A percentile compares a stretch with the other conserved stretches of the same genome.
These are phyloP conservation scores for Xenopus petersii DNA, from an alignment of 2,797 vertebrate genomes.

Conservation along the genomic window DNA sequence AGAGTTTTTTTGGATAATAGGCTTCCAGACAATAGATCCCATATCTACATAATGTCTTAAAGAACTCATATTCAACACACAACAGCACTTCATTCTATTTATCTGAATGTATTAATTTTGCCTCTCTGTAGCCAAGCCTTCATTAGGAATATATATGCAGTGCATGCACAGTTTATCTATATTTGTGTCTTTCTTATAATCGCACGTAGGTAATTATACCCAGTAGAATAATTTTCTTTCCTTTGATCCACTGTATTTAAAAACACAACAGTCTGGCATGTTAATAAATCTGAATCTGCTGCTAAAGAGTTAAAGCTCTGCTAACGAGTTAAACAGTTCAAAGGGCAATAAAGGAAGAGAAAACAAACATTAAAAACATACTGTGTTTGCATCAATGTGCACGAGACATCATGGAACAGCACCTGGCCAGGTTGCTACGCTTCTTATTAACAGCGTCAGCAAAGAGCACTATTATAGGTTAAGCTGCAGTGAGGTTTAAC, in stretches of 20 bases:
- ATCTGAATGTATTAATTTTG: too few species aligned
- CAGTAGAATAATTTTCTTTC: conserved; percentile 24
- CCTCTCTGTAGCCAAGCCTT: too few species aligned
- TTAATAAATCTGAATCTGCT: neutral
- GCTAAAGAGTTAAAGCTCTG: neutral
- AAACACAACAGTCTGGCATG: neutral
- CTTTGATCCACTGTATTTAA: conserved; percentile 14
- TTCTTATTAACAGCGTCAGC: conserved; percentile 43
- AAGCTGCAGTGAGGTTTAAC: conserved; percentile 28
- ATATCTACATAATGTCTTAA: too few species aligned
- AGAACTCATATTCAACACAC: too few species aligned
- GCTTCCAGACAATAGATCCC: too few species aligned
- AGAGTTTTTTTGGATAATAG: too few species aligned
- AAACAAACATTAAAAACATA: conserved; percentile 23
- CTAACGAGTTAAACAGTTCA: conserved; percentile 8
- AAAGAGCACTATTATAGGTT: conserved; percentile 31
- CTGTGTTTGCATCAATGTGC: conserved; percentile 21
- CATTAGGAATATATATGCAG: too few species aligned
- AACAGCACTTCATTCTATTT: too few species aligned
- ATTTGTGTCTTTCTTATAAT: too few species aligned
- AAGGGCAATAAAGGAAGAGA: conserved; percentile 5
- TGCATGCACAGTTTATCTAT: too few species aligned
- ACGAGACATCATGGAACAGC: conserved; percentile 43
- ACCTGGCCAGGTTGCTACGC: conserved; percentile 51
- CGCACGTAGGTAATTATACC: too few species aligned